Percentiles rank a stretch among this genome's conserved stretches.
Evolutionary conservation across 92 coral and sea anemone species (phyloP).

Genomic region (Meandrina meandrites): DNA sequence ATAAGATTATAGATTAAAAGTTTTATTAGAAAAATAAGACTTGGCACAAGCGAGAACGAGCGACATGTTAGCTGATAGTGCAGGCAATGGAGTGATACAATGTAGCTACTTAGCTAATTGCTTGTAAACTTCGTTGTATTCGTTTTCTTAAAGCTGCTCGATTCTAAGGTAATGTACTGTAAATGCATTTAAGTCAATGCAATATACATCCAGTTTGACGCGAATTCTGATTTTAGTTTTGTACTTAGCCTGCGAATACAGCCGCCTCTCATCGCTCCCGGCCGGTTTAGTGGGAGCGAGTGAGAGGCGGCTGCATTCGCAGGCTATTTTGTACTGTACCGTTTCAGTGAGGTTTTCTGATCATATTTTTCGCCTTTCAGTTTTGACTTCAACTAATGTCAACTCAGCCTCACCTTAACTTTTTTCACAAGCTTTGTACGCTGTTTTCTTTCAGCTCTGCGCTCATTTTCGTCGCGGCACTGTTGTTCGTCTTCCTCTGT

Average conservation of each 20-base stretch:
- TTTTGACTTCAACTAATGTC: not conserved
- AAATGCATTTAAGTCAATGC: no score
- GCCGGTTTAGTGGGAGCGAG: no score
- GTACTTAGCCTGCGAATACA: no score
- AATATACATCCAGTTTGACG: no score
- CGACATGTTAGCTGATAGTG: not conserved
- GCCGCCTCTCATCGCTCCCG: no score
- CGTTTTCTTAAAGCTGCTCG: not conserved
- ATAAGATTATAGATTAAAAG: no score
- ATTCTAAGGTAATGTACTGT: no score
- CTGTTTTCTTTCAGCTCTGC: conserved; percentile 13
- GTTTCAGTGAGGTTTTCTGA: not conserved
- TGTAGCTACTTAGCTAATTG: not conserved
- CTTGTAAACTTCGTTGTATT: not conserved
- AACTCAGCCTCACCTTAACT: conserved; percentile 23
- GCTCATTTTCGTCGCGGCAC: conserved; percentile 2
- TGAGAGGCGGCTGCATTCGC: no score
- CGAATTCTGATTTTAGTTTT: no score
- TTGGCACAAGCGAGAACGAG: not conserved
- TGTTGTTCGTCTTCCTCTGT: conserved; percentile 36
- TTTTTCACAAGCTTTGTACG: conserved; percentile 42
- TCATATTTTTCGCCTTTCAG: not conserved
- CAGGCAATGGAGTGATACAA: not conserved
- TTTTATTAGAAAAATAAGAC: not conserved
- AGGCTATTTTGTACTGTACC: no score